phyloP scores from a whole-genome alignment of 2,797 vertebrate species.

The Phrynocephalus guinanensis region DNA sequence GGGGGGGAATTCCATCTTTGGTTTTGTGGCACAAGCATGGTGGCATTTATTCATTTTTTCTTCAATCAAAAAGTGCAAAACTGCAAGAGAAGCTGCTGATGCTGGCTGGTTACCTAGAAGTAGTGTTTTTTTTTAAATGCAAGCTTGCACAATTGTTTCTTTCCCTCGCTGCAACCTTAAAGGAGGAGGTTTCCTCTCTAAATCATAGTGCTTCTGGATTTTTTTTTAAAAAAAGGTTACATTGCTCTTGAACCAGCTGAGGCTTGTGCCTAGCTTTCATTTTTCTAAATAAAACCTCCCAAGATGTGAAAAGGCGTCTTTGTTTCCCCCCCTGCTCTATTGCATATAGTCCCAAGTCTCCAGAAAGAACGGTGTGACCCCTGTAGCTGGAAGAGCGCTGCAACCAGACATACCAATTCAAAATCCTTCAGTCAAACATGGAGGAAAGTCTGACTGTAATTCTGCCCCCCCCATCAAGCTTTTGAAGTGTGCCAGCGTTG shows the following conservation, averaged over 20 bases:
- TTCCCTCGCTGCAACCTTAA: neutral
- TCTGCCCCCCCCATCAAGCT: neutral
- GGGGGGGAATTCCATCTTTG: too few species aligned
- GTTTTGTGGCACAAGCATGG: too few species aligned
- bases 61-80: neutral
- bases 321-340: neutral
- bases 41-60: neutral
- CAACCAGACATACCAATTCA: neutral
- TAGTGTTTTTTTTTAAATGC: too few species aligned
- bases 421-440: neutral
- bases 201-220: neutral
- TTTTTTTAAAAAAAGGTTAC: too few species aligned
- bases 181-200: neutral
- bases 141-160: too few species aligned
- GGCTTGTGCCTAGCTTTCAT: neutral
- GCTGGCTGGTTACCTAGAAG: neutral
- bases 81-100: too few species aligned
- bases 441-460: neutral
- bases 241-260: neutral
- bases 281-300: neutral
- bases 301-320: neutral
- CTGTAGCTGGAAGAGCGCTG: neutral
- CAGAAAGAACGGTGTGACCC: neutral
- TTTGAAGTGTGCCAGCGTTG: neutral
- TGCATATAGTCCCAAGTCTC: neutral